These are phyloP conservation scores for Rosalia funebris DNA, from an alignment of 2,888 invertebrate species.

Conservation along the genomic window DNA sequence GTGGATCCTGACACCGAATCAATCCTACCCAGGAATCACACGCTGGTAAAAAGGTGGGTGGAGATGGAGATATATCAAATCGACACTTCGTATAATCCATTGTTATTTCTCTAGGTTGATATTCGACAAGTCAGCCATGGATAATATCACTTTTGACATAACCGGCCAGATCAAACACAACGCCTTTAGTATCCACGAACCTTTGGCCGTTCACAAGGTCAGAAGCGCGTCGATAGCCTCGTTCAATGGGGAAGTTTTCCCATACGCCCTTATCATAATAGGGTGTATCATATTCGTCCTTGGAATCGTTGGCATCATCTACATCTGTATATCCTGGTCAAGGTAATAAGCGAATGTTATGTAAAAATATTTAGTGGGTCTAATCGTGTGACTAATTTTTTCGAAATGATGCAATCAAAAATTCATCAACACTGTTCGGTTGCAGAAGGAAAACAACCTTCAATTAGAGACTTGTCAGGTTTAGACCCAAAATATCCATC, in stretches of 20 bases:
- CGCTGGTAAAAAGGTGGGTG: constrained; percentile 74
- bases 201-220: constrained; percentile 64
- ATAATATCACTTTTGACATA: constrained; percentile 75
- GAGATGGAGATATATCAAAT: not conserved
- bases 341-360: too few species aligned
- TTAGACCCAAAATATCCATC: too few species aligned
- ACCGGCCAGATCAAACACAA: constrained; percentile 76
- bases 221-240: constrained; percentile 62
- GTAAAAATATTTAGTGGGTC: too few species aligned
- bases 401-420: too few species aligned
- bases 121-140: constrained; percentile 71
- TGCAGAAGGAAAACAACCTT: too few species aligned
- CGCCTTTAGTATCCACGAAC: constrained; percentile 74
- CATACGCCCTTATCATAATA: constrained; percentile 88
- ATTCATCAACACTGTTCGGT: too few species aligned
- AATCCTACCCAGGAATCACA: constrained; percentile 78
- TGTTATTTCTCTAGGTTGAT: constrained; percentile 64
- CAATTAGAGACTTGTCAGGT: too few species aligned
- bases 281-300: constrained; percentile 90
- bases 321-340: constrained; percentile 94
- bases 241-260: constrained; percentile 75
- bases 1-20: constrained; percentile 81
- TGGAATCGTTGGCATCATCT: constrained; percentile 88
- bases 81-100: not conserved
- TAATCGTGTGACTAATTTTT: too few species aligned